Evolutionary conservation across 2,113 vertebrate species (phyloP).

Genomic region (Passer domesticus): DNA sequence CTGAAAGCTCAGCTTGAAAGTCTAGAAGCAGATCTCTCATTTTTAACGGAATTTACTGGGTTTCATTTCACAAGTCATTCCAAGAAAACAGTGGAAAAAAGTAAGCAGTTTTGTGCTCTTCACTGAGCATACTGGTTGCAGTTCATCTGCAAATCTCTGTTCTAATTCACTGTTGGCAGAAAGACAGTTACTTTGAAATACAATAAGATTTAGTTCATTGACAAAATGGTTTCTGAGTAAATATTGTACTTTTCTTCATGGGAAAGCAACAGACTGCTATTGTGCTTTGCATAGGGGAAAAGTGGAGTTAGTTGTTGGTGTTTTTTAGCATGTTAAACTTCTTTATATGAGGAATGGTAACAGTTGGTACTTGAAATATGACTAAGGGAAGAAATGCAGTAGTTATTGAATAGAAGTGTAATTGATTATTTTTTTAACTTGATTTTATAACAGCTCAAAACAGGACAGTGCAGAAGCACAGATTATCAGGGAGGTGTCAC

Average conservation of each 20-base stretch:
- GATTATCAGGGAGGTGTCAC: conserved; percentile 77
- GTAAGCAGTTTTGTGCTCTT: conserved; percentile 68
- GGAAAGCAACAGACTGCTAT: not conserved
- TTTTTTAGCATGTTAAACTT: not conserved
- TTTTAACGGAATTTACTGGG: conserved; percentile 77
- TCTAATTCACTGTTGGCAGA: not conserved
- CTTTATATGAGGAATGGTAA: not conserved
- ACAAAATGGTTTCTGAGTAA: not conserved
- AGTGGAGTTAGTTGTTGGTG: not conserved
- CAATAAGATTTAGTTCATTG: not conserved
- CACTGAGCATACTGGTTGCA: not conserved
- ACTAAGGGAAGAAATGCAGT: not conserved
- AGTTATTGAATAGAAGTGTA: not conserved
- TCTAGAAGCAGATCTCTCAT: conserved; percentile 75
- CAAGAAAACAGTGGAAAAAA: conserved; percentile 73
- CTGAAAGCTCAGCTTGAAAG: conserved; percentile 73
- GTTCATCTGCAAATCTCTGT: not conserved
- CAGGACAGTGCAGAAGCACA: conserved; percentile 70
- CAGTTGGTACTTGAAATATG: not conserved
- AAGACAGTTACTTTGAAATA: not conserved
- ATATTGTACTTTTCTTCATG: not conserved
- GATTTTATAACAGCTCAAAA: conserved; percentile 61
- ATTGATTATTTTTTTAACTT: not conserved
- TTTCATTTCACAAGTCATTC: conserved; percentile 78
- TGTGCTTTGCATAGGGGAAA: not conserved